Evolutionary conservation across 92 coral and sea anemone species (phyloP).

Genomic region (Nematostella vectensis): DNA sequence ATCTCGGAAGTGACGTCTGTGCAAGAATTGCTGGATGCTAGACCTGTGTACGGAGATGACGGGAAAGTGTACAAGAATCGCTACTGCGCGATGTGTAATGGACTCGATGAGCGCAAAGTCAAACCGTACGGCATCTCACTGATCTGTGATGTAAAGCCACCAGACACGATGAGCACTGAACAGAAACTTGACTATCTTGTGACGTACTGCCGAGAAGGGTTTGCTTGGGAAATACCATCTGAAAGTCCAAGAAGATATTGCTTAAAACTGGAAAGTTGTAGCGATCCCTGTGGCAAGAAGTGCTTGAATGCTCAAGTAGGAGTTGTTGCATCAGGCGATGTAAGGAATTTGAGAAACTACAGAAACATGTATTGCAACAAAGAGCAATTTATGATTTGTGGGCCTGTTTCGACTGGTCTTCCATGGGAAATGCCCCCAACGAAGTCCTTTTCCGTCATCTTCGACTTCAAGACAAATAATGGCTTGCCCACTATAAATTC

Average conservation of each 20-base stretch:
- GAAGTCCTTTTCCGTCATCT: no score
- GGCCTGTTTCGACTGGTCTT: background rate
- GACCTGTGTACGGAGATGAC: constrained; percentile 37
- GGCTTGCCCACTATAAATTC: no score
- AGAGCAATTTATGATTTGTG: background rate
- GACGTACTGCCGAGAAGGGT: constrained; percentile 21
- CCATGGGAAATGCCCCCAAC: no score
- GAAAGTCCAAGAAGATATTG: constrained; percentile 19
- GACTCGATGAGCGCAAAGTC: constrained; percentile 1
- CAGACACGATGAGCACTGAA: background rate
- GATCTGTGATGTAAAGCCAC: constrained; percentile 10
- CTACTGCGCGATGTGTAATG: constrained; percentile 43
- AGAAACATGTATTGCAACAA: constrained; percentile 34
- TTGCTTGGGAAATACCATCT: constrained; percentile 3
- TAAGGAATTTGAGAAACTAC: no score
- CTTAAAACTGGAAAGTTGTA: background rate
- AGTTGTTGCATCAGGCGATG: no score
- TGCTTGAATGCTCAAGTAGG: no score
- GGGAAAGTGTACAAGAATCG: constrained; percentile 43
- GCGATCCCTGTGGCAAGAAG: background rate
- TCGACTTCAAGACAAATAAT: no score
- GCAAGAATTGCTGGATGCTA: background rate
- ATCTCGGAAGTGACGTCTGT: background rate
- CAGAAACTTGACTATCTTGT: constrained; percentile 17
- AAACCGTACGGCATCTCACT: constrained; percentile 3